A percentile compares a stretch with the other conserved stretches of the same genome.
Conservation (phyloP, 30 jellyfish, hydroid and myxozoan genomes). For the Hydractinia echinata region DNA sequence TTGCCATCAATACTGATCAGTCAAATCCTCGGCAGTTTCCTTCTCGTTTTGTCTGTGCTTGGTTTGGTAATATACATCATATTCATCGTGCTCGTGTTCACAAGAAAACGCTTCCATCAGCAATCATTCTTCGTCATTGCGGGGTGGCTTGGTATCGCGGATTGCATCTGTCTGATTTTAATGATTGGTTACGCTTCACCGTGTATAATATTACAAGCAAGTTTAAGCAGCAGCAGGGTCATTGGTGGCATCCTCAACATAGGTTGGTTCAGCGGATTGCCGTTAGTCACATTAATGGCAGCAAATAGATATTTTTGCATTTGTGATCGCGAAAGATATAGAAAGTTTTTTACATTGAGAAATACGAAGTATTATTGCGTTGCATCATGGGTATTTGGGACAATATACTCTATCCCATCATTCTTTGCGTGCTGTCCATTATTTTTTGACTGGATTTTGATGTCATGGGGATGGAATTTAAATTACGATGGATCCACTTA, state of each 20-base stretch:
- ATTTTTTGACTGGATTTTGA: constrained; percentile 5
- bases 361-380: neutral
- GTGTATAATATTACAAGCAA: neutral
- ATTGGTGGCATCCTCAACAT: constrained; percentile 13
- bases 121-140: constrained; percentile 7
- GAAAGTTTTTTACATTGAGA: neutral
- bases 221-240: neutral
- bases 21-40: neutral
- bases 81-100: constrained; percentile 16
- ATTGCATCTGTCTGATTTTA: constrained; percentile 13
- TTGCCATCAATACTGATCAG: constrained; percentile 3
- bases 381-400: constrained; percentile 15
- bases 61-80: neutral
- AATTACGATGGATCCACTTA: neutral
- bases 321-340: neutral
- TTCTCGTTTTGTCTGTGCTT: neutral
- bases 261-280: constrained; percentile 24
- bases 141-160: constrained; percentile 14
- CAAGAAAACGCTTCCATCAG: neutral
- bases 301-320: constrained; percentile 13
- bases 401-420: constrained; percentile 5
- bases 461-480: constrained; percentile 26
- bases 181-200: constrained; percentile 22
- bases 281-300: constrained; percentile 1
- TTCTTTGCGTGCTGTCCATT: constrained; percentile 19